phyloP scores from a whole-genome alignment of 1,140 invertebrate species.

The Caligus rogercresseyi region DNA sequence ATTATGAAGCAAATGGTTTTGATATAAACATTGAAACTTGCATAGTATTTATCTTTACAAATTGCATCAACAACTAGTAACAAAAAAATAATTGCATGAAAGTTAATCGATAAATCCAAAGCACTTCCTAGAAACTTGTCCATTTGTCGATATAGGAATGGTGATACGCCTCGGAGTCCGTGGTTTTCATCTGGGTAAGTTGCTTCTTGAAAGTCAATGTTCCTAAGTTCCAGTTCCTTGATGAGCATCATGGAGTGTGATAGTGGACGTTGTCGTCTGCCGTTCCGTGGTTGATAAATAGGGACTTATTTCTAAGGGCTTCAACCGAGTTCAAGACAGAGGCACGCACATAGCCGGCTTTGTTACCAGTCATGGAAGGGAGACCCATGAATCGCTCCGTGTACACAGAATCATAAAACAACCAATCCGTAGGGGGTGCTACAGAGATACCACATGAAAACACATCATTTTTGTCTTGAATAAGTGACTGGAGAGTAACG shows the following conservation, averaged over 20 bases:
- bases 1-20: too few species aligned
- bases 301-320: slow-evolving; percentile 29
- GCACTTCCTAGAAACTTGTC: slow-evolving; percentile 44
- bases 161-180: slow-evolving; percentile 48
- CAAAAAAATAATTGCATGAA: too few species aligned
- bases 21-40: too few species aligned
- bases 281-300: slow-evolving; percentile 31
- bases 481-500: slow-evolving; percentile 38
- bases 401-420: slow-evolving; percentile 52
- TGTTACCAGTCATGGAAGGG: slow-evolving; percentile 33
- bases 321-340: slow-evolving; percentile 28
- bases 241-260: slow-evolving; percentile 33
- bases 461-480: slow-evolving; percentile 37
- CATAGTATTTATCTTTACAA: too few species aligned
- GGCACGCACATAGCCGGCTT: slow-evolving; percentile 49
- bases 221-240: slow-evolving; percentile 29
- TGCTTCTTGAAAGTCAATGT: slow-evolving; percentile 31
- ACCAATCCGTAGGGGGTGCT: slow-evolving; percentile 85
- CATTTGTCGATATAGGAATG: slow-evolving; percentile 72
- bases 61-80: too few species aligned
- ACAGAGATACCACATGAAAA: slow-evolving; percentile 76
- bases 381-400: slow-evolving; percentile 34
- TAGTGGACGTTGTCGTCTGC: slow-evolving; percentile 34
- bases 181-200: slow-evolving; percentile 86
- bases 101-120: slow-evolving; percentile 9